Percentiles rank a stretch among this genome's conserved stretches.
Evolutionary conservation across 2,797 vertebrate genomes (phyloP).

Genomic region (Decapterus maruadsi): DNA sequence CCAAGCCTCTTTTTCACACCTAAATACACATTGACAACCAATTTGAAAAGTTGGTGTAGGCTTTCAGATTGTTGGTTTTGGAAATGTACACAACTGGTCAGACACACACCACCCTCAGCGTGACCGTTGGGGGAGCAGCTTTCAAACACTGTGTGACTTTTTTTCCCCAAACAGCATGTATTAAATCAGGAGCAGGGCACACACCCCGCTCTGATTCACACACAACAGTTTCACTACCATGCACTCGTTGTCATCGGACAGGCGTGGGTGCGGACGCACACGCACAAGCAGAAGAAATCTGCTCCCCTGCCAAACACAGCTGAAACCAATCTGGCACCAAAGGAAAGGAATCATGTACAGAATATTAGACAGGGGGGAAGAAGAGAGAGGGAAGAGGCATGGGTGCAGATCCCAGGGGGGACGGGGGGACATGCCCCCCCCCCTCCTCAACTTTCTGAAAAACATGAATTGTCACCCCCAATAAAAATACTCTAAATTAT

Average conservation of each 20-base stretch:
- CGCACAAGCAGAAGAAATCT: not conserved
- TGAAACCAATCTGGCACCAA: conserved; percentile 22
- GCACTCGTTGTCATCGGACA: conserved; percentile 44
- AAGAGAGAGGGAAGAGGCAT: not conserved
- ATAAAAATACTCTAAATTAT: too few species aligned
- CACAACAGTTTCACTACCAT: conserved; percentile 58
- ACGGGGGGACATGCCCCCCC: too few species aligned
- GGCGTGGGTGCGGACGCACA: conserved; percentile 23
- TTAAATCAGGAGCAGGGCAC: conserved; percentile 63
- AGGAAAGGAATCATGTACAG: conserved; percentile 32
- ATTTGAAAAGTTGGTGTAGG: conserved; percentile 21
- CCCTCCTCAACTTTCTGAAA: too few species aligned
- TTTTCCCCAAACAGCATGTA: conserved; percentile 5
- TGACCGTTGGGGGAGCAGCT: conserved; percentile 7
- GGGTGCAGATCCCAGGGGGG: too few species aligned
- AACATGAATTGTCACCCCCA: too few species aligned
- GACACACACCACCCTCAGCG: conserved; percentile 10
- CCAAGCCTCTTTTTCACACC: conserved; percentile 33
- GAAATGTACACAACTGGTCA: conserved; percentile 10
- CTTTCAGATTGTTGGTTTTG: conserved; percentile 42
- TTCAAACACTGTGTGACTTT: not conserved
- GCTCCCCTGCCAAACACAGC: conserved; percentile 32
- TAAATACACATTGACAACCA: conserved; percentile 2
- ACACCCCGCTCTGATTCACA: conserved; percentile 65
- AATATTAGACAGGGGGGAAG: conserved; percentile 36